A percentile compares a stretch with the other conserved stretches of the same genome.
Evolutionary conservation across 2,888 invertebrate genomes (phyloP).

Genomic region (Anorthoa munda): DNA sequence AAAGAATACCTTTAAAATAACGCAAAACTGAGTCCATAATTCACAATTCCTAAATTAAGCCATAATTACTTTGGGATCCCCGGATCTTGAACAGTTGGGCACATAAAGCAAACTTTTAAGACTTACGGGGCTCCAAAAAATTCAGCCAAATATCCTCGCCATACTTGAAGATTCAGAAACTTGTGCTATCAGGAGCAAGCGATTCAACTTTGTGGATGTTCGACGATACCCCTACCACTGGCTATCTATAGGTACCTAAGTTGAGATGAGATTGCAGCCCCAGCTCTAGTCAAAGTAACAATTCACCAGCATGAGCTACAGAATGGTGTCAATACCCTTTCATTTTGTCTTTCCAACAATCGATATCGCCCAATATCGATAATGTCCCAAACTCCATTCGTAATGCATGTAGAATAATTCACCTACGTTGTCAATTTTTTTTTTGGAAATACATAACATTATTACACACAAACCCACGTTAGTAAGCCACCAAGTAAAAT

Average conservation of each 20-base stretch:
- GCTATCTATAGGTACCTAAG: constrained; percentile 19
- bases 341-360: no score
- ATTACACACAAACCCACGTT: constrained; percentile 28
- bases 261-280: not conserved
- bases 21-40: constrained; percentile 10
- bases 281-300: no score
- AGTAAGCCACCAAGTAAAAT: constrained; percentile 39
- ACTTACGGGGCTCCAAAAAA: constrained; percentile 61
- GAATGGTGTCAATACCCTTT: no score
- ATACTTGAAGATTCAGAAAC: constrained; percentile 64
- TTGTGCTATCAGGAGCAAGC: constrained; percentile 60
- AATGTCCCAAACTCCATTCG: not conserved
- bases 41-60: constrained; percentile 45
- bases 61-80: constrained; percentile 60
- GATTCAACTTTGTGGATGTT: constrained; percentile 60
- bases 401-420: not conserved
- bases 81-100: constrained; percentile 55
- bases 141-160: constrained; percentile 52
- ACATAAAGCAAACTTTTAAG: constrained; percentile 64
- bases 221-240: constrained; percentile 32
- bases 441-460: constrained; percentile 23
- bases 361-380: no score
- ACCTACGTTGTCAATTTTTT: not conserved
- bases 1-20: not conserved
- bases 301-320: no score